Evolutionary conservation across 2,113 vertebrate species (phyloP).

Genomic region (Etheostoma cragini): DNA sequence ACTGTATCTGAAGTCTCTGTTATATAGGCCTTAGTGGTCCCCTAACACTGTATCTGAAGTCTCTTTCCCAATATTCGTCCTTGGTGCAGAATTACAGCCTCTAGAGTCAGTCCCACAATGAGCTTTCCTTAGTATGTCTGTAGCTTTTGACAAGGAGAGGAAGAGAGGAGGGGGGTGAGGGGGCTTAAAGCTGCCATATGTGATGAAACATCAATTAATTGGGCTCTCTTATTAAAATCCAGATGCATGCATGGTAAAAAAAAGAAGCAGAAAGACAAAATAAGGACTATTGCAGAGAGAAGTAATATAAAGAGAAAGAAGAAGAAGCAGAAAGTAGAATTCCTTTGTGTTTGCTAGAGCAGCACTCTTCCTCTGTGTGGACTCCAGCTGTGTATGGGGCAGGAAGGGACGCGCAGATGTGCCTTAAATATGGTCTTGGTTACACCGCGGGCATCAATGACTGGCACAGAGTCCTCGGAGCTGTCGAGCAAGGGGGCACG

Average conservation of each 20-base stretch:
- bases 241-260: conserved; percentile 11
- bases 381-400: conserved; percentile 52
- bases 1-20: too few relatives aligned
- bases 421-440: conserved; percentile 43
- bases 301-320: conserved; percentile 15
- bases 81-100: too few relatives aligned
- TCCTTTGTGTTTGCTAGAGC: conserved; percentile 10
- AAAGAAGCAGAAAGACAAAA: conserved; percentile 18
- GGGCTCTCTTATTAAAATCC: conserved; percentile 13
- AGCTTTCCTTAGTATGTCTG: too few relatives aligned
- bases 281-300: not conserved
- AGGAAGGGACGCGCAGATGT: conserved; percentile 15
- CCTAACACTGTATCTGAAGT: too few relatives aligned
- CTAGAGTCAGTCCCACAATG: too few relatives aligned
- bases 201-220: conserved; percentile 43
- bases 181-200: too few relatives aligned
- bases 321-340: conserved; percentile 19
- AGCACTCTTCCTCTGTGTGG: conserved; percentile 20
- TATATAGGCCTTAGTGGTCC: too few relatives aligned
- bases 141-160: too few relatives aligned
- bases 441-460: conserved; percentile 30
- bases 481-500: not conserved
- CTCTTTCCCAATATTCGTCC: too few relatives aligned
- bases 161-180: too few relatives aligned
- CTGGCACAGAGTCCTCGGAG: not conserved